Evolutionary conservation across 2,113 vertebrate species (phyloP).

Genomic region (Paradisaea rubra): DNA sequence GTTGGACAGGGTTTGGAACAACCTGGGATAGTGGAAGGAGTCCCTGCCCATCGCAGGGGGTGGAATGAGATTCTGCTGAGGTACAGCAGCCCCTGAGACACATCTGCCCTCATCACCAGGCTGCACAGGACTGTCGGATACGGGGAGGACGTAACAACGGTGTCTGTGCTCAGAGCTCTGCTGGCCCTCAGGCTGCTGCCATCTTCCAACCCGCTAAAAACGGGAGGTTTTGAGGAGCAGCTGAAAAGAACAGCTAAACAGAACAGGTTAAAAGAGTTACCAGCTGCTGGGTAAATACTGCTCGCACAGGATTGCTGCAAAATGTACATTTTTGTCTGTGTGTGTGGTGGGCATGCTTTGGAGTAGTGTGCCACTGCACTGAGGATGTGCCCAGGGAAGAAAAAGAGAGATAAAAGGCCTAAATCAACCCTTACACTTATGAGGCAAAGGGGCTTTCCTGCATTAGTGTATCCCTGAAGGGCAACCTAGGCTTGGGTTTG

Average conservation of each 20-base stretch:
- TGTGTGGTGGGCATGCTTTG: neutral
- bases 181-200: neutral
- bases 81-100: neutral
- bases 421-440: neutral
- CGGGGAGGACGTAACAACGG: neutral
- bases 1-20: neutral
- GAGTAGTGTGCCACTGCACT: neutral
- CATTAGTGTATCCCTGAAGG: neutral
- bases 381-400: neutral
- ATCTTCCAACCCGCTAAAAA: fast-evolving
- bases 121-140: neutral
- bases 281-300: neutral
- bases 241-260: neutral
- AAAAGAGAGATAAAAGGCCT: neutral
- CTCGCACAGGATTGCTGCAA: neutral
- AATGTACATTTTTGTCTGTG: neutral
- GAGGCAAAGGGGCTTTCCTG: neutral
- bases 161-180: neutral
- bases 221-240: neutral
- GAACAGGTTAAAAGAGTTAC: neutral
- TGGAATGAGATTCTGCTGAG: neutral
- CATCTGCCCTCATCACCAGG: neutral
- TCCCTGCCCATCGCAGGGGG: neutral
- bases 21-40: neutral
- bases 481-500: neutral